Conservation (phyloP, 2,113 vertebrate genomes). For the Saiga tatarica region DNA sequence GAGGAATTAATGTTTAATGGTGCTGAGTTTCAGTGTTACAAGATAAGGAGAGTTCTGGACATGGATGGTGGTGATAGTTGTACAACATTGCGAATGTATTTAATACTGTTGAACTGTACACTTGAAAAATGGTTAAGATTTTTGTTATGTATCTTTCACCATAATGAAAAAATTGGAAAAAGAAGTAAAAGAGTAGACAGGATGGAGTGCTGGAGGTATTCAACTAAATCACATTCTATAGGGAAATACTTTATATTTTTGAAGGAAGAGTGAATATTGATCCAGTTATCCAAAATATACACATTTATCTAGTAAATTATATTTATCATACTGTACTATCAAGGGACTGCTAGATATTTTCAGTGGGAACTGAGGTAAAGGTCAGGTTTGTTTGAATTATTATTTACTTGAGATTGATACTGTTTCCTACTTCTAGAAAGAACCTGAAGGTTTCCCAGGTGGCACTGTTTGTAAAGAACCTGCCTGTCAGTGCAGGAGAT, state of each 20-base stretch:
- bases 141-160: background rate
- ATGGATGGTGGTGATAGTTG: background rate
- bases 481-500: background rate
- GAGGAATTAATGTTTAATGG: background rate
- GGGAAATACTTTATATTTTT: background rate
- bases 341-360: background rate
- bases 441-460: background rate
- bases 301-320: background rate
- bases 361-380: background rate
- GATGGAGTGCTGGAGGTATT: background rate
- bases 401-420: background rate
- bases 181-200: background rate
- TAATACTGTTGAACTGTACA: background rate
- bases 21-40: background rate
- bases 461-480: background rate
- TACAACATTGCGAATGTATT: background rate
- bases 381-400: background rate
- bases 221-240: background rate
- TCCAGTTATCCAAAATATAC: background rate
- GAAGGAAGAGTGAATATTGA: background rate
- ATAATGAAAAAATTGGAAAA: background rate
- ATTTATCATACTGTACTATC: background rate
- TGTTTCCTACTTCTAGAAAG: constrained; percentile 2
- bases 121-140: background rate
- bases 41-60: background rate